Base-by-base conservation (phyloP, 2,113 vertebrate species). In the Oncorhynchus clarkii region DNA sequence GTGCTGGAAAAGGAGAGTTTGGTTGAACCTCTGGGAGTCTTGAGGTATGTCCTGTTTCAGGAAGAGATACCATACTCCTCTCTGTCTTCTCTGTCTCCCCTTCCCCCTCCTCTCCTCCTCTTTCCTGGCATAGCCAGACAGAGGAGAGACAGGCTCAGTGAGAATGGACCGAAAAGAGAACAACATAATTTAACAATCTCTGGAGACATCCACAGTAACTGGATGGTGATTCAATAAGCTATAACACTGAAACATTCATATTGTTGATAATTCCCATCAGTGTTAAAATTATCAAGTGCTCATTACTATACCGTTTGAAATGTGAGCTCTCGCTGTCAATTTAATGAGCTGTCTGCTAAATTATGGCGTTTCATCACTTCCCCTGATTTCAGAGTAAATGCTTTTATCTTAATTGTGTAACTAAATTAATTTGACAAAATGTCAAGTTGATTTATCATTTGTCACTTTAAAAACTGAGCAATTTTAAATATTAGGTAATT, bases 11-110 rank as follows among this genome's bases (percentile, higher is more conserved):
- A 39, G 1, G 48, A 69, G 72, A 57, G 71, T 22, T 31, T 67
- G 29, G 13, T 70, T 20, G 22, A 4, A 24, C n/a, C 76, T 48
- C 54, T 24, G 12, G 59, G 75, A 73, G 45, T 18, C 24, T 18
- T 70, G 13, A 45, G 60, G 67, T 48, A 71, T 62, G 48, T 81
- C 72, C 72, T 67, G 76, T 71, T 72, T 59, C 73, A 80, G 70
- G 70, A 68, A 76, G 69, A 34, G 70, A 69, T 2, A 24, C 39
- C 27, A 6, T 45, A 27, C 26, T 49, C 13, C 39, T n/a, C 26
- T 12, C 26, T 16, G 7, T 54, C 54, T 24, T 5, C 27, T 72
- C 18, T 29, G 60, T 24, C 39, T 31, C 65, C 11, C 26, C 31
- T 29, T 67, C 29, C 66, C 29, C 66, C 18, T 22, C 48, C 31